These are phyloP conservation scores for Frieseomelitta varia DNA, from an alignment of 1,140 invertebrate genomes.

Conservation along the genomic window DNA sequence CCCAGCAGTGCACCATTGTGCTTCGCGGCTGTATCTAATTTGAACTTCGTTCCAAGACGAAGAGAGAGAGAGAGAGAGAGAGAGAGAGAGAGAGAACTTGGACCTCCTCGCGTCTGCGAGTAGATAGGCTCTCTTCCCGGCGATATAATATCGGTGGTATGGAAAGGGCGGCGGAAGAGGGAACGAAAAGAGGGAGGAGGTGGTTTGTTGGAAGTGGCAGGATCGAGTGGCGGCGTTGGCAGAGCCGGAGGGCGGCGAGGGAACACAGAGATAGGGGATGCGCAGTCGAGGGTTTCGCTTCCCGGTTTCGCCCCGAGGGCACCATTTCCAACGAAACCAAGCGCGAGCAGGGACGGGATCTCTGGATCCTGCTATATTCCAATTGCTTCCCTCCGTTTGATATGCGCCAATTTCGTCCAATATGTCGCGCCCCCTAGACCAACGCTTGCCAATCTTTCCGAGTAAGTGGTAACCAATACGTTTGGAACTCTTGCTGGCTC, in stretches of 20 bases:
- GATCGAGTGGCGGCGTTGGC: constrained; percentile 37
- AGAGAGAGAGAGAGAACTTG: constrained; percentile 35
- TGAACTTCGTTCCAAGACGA: constrained; percentile 53
- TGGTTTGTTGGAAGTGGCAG: constrained; percentile 22
- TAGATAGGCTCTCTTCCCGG: constrained; percentile 47
- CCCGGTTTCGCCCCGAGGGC: constrained; percentile 66
- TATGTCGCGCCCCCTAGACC: constrained; percentile 71
- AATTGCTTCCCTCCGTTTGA: constrained; percentile 73
- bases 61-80: too few relatives aligned
- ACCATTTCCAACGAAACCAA: constrained; percentile 69
- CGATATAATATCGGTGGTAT: constrained; percentile 57
- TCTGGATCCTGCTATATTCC: constrained; percentile 71
- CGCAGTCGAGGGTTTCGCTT: constrained; percentile 66
- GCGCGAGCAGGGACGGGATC: constrained; percentile 59
- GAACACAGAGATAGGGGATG: constrained; percentile 57
- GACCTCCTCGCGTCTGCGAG: constrained; percentile 46
- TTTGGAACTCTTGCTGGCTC: neutral
- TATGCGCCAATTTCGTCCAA: constrained; percentile 77
- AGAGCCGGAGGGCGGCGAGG: constrained; percentile 54
- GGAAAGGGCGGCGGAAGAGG: neutral
- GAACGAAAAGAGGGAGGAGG: neutral
- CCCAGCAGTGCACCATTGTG: constrained; percentile 47
- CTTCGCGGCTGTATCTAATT: constrained; percentile 57
- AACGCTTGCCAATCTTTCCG: constrained; percentile 43
- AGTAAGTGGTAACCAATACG: neutral